Evolutionary conservation across 1,140 invertebrate genomes (phyloP), one percentile per base, ranked within the genome.

Genomic region (Drosophila willistoni): DNA sequence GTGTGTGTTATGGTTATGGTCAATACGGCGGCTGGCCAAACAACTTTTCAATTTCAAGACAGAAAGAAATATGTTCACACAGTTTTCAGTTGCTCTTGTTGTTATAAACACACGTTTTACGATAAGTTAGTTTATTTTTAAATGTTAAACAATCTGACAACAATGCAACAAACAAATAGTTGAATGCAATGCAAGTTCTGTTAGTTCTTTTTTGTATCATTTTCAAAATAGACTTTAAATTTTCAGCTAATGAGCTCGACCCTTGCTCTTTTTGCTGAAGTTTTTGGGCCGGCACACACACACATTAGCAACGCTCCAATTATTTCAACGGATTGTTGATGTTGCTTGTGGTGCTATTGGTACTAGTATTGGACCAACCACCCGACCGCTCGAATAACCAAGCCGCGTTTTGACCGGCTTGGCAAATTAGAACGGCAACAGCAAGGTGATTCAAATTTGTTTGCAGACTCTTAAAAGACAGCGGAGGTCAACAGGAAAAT

Each of bases 341-440:
- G 44, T 62, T 64, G 68, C 17, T 51, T 17, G 19, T 51, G 44
- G 14, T 44, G 42, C 42, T 47, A 10, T 7, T 47, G 6, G 17
- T 51, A 6, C 14, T 47, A 2, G 17, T 51, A 19, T 19, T 22
- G 17, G 44, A 51, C 44, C 44, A 51, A 22, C 17, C 17, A 22
- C 9, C 14, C 44, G 7, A 9, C 17, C 44, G 12, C 7, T 9
- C 9, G 3, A 51, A 9, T 19, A 51, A 12, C 17, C 10, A 19
- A 44, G 42, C 29, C 70, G 51, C 67, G 56, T 76, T 76, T 22
- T 51, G 44, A 22, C 44, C 44, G 79, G 68, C 79, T 80, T 83
- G 77, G 80, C 84, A 72, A 89, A 84, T 84, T 87, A 87, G 84
- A 87, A 87, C 81, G 83, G 75, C 77, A 87, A 87, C 81, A 85